These are phyloP conservation scores for Rhinoraja longicauda DNA, from an alignment of 2,797 vertebrate genomes.

Conservation along the genomic window DNA sequence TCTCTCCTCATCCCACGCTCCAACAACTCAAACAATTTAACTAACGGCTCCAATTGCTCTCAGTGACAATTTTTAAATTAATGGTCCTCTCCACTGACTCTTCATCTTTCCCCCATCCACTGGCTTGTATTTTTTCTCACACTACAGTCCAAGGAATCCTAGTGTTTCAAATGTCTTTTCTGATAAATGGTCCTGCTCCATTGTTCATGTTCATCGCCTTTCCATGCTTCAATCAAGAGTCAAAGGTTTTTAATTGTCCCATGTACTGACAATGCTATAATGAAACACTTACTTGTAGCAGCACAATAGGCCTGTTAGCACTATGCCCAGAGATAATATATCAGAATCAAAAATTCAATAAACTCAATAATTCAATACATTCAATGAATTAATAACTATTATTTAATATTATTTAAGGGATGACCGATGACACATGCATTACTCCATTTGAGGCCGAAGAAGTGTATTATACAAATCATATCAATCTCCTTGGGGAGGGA, in stretches of 20 bases:
- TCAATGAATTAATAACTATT: too few species aligned
- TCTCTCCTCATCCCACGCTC: neutral
- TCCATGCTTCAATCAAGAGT: neutral
- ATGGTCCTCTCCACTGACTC: neutral
- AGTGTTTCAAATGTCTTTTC: neutral
- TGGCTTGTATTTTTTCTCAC: neutral
- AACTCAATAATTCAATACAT: too few species aligned
- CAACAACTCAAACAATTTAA: neutral
- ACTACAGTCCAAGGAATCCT: neutral
- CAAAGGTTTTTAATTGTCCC: too few species aligned
- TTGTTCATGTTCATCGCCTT: neutral
- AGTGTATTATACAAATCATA: neutral
- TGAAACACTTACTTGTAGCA: too few species aligned
- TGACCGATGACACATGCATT: too few species aligned
- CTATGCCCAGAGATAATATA: too few species aligned
- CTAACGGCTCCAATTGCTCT: too few species aligned
- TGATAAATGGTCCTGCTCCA: neutral
- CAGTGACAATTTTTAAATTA: neutral
- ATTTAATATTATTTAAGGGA: neutral
- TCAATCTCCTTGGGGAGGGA: too few species aligned
- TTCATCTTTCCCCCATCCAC: neutral
- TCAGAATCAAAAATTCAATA: too few species aligned
- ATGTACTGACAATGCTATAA: too few species aligned
- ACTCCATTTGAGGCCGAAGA: neutral
- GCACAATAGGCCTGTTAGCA: too few species aligned